A percentile compares a stretch with the other conserved stretches of the same genome.
These are phyloP conservation scores for Callionymus lyra DNA, from an alignment of 2,113 vertebrate genomes.

Conservation along the genomic window DNA sequence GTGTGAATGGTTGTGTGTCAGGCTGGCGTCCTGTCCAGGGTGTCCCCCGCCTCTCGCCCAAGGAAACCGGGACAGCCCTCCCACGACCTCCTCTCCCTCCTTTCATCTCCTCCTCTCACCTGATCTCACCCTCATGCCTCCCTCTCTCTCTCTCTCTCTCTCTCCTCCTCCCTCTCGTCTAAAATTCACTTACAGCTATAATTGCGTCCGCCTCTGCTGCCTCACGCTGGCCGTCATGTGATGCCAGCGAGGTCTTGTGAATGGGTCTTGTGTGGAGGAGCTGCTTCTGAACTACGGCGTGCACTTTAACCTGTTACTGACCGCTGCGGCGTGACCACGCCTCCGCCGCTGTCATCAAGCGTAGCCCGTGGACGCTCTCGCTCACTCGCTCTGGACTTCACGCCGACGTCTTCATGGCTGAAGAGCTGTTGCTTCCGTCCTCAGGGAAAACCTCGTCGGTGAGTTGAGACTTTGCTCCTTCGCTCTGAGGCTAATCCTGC, in stretches of 20 bases:
- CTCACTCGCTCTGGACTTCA: conserved; percentile 2
- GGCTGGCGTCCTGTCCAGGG: no score
- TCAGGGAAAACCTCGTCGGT: conserved; percentile 60
- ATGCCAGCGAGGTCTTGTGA: conserved; percentile 53
- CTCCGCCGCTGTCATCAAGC: conserved; percentile 15
- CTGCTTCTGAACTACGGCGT: conserved; percentile 16
- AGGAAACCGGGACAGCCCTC: no score
- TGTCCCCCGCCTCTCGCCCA: no score
- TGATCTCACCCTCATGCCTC: not conserved
- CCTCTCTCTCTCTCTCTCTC: not conserved
- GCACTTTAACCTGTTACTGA: not conserved
- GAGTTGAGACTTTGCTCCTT: conserved; percentile 33
- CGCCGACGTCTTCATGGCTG: conserved; percentile 54
- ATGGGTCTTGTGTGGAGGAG: conserved; percentile 9
- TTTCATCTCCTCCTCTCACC: no score
- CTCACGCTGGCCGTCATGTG: conserved; percentile 73
- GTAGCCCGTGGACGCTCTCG: conserved; percentile 8
- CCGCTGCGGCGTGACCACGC: conserved; percentile 24
- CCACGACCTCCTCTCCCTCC: no score
- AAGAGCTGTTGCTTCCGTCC: conserved; percentile 59
- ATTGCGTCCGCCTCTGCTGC: conserved; percentile 60
- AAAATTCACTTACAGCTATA: conserved; percentile 68
- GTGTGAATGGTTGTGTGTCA: no score
- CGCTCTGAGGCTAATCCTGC: no score
- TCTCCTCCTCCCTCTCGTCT: not conserved